These are phyloP conservation scores for Pseudanteris insignis DNA, from an alignment of 2,888 invertebrate species.

Conservation along the genomic window DNA sequence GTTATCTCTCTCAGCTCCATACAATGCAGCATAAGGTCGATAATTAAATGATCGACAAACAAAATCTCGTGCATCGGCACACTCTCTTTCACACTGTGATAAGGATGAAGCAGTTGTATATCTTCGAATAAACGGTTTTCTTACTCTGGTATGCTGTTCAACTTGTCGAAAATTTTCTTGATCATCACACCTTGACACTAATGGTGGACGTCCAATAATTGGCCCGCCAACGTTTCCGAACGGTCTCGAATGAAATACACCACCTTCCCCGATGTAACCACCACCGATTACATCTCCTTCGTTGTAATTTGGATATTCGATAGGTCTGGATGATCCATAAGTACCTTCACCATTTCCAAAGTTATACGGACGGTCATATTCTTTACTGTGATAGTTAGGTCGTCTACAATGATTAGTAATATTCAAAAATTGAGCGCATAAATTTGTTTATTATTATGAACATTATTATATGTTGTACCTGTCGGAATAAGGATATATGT, in stretches of 20 bases:
- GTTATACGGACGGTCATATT: constrained; percentile 45
- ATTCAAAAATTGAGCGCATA: not conserved
- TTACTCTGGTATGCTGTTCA: constrained; percentile 79
- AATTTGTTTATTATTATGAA: too few relatives aligned
- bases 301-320: constrained; percentile 57
- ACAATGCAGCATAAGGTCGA: constrained; percentile 74
- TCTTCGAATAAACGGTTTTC: constrained; percentile 80
- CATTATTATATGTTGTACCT: constrained; percentile 48
- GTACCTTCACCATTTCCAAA: constrained; percentile 48
- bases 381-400: constrained; percentile 44
- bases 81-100: constrained; percentile 85
- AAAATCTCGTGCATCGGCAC: constrained; percentile 74
- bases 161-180: constrained; percentile 84
- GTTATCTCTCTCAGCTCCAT: constrained; percentile 78
- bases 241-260: constrained; percentile 58
- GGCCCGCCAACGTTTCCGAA: constrained; percentile 64
- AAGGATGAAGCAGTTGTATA: constrained; percentile 78
- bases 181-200: constrained; percentile 78
- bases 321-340: constrained; percentile 51
- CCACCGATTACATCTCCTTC: constrained; percentile 63
- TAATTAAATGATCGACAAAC: constrained; percentile 77
- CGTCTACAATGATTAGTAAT: constrained; percentile 27
- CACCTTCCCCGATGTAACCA: constrained; percentile 60
- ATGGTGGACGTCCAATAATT: constrained; percentile 65
- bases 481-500: constrained; percentile 54